These are phyloP conservation scores for Habroteleia sp. DNA, from an alignment of 2,888 invertebrate species.

Conservation along the genomic window DNA sequence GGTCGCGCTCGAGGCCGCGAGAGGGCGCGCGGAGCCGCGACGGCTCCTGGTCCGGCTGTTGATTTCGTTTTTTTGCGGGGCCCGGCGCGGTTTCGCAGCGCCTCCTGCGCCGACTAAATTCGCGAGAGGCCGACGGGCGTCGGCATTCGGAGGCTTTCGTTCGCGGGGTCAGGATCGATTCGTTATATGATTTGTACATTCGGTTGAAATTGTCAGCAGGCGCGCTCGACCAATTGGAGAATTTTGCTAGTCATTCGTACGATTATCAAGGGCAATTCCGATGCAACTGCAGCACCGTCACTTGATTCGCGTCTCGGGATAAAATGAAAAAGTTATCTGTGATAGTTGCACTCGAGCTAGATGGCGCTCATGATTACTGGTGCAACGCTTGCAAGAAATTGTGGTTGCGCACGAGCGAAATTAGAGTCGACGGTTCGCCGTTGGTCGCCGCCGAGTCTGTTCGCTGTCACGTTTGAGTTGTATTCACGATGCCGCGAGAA, in stretches of 20 bases:
- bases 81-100: too few species aligned
- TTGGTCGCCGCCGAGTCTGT: too few species aligned
- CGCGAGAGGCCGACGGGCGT: too few species aligned
- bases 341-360: conserved; percentile 56
- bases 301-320: conserved; percentile 18
- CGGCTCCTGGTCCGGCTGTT: background rate
- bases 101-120: too few species aligned
- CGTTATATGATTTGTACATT: too few species aligned
- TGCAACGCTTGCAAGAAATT: conserved; percentile 51
- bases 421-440: conserved; percentile 6
- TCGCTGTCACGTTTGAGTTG: background rate
- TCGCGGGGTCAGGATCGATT: too few species aligned
- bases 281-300: conserved; percentile 21
- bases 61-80: conserved; percentile 11
- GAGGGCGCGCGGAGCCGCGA: background rate
- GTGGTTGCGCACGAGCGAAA: conserved; percentile 15
- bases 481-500: too few species aligned
- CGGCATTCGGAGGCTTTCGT: too few species aligned
- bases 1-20: background rate
- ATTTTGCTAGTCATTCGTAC: conserved; percentile 22
- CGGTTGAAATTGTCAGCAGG: too few species aligned
- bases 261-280: conserved; percentile 5
- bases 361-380: conserved; percentile 39
- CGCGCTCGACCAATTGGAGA: too few species aligned
- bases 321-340: conserved; percentile 43